Percentiles rank a stretch among this genome's conserved stretches.
These are phyloP conservation scores for Rhombomys opimus DNA, from an alignment of 2,113 vertebrate species.

Conservation along the genomic window DNA sequence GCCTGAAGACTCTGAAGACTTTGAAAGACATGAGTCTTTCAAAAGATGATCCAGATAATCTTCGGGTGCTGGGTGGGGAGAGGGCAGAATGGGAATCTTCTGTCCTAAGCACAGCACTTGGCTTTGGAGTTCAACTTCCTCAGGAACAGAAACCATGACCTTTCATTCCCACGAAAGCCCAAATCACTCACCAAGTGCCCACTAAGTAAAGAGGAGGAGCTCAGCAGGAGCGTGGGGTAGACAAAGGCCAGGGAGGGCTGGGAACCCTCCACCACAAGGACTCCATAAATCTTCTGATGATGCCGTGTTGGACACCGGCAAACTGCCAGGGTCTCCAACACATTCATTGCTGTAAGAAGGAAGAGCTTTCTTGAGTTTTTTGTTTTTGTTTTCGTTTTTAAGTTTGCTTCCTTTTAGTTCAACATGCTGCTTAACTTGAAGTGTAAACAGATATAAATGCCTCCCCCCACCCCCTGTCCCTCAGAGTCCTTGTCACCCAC, in stretches of 20 bases:
- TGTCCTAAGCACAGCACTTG: background rate
- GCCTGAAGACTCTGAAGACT: too few relatives aligned
- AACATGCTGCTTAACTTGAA: background rate
- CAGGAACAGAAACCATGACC: fast-evolving
- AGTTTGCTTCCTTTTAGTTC: background rate
- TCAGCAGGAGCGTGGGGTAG: fast-evolving
- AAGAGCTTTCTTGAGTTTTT: background rate
- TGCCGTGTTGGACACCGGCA: background rate
- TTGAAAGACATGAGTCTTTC: background rate
- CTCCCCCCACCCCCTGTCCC: background rate
- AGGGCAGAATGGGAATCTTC: background rate
- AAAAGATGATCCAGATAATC: background rate
- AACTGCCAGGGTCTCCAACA: background rate
- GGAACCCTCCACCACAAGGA: fast-evolving
- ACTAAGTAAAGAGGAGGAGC: background rate
- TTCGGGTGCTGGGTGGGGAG: too few relatives aligned
- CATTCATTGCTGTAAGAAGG: background rate
- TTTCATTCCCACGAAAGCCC: fast-evolving
- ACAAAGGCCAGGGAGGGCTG: background rate
- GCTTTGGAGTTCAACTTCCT: background rate
- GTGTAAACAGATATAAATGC: background rate
- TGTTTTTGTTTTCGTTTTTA: too few relatives aligned
- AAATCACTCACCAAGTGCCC: fast-evolving
- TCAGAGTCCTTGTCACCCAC: background rate
- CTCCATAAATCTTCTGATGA: background rate